Base-by-base conservation (phyloP, 2,888 invertebrate species). In the Cybosia mesomella region DNA sequence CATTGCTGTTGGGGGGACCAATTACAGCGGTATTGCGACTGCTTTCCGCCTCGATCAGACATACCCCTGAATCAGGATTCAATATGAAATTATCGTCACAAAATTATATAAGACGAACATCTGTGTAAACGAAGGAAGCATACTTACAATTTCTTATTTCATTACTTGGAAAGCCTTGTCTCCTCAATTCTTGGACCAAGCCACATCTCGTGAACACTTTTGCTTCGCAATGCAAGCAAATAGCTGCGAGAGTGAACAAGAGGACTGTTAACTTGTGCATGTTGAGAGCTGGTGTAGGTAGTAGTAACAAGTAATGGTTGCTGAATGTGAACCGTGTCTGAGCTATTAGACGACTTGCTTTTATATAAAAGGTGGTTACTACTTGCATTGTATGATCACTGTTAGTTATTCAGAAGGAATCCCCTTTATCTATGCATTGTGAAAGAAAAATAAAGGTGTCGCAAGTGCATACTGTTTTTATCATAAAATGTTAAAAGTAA, bases 31-130 rank as follows among this genome's bases (percentile, higher is more conserved):
- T 95, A 71, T 92, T 86, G 7, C 95, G 86, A 0, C 86, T 78
- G 76, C 96, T 96, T 81, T 96, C 96, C 15, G 89, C 85, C 74
- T 95, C 91, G 1, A 95, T 89, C 8, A 96, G 82, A 74, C 96
- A 96, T 10, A 95, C 90, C 96, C 96, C 94, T 94, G 80, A 13
- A 69, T 96, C 92, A 57, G 10, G 8, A 39, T 60, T 8, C 18
- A 49, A n/a, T 49, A 2, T 22, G 1, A 55, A 24, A 55, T 22
- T 22, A 55, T 55, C 22, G 13, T 55, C 11, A 55, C 54, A 2
- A 43, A 54, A 54, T 22, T 11, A 22, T 7, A 55, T 3, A 55
- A 4, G 4, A 57, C 0, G 0, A 58, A 32, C 22, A 13, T 13
- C 11, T 21, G 28, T 8, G 10, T 58, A 58, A 36, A 36, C 36